These are phyloP conservation scores for Chionomys nivalis DNA, from an alignment of 2,113 vertebrate species.

Conservation along the genomic window DNA sequence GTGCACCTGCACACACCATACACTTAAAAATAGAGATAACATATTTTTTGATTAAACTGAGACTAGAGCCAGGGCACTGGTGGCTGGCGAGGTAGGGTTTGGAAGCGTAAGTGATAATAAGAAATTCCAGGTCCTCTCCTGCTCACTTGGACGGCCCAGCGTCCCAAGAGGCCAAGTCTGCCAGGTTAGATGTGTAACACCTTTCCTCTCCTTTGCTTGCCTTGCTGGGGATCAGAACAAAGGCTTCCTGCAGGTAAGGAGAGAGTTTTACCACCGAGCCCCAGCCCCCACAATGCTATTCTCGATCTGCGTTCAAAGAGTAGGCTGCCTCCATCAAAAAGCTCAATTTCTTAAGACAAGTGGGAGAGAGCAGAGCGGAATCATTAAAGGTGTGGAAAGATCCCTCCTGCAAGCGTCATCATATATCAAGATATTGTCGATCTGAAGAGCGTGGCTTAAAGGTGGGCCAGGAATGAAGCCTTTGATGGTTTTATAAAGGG, in stretches of 20 bases:
- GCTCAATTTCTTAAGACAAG: neutral
- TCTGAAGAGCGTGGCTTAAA: conserved; percentile 59
- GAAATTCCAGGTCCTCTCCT: neutral
- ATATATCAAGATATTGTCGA: conserved; percentile 15
- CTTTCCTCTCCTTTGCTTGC: neutral
- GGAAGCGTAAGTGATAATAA: neutral
- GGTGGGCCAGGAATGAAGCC: conserved; percentile 27
- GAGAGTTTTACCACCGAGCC: neutral
- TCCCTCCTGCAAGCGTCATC: neutral
- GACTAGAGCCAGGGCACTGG: neutral
- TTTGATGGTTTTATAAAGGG: conserved; percentile 67
- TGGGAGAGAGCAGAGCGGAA: conserved; percentile 8
- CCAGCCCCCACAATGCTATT: neutral
- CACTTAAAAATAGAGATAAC: neutral
- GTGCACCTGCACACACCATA: neutral
- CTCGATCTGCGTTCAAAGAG: neutral
- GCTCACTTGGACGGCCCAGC: neutral
- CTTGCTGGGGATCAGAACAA: neutral
- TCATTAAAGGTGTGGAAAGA: conserved; percentile 73
- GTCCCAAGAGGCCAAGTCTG: neutral
- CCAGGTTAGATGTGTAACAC: neutral
- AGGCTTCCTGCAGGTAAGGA: neutral
- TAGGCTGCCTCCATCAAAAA: neutral
- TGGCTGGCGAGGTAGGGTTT: neutral
- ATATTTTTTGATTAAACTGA: neutral